A percentile compares a stretch with the other conserved stretches of the same genome.
Conservation (phyloP, 2,113 vertebrate genomes). For the Vidua macroura region DNA sequence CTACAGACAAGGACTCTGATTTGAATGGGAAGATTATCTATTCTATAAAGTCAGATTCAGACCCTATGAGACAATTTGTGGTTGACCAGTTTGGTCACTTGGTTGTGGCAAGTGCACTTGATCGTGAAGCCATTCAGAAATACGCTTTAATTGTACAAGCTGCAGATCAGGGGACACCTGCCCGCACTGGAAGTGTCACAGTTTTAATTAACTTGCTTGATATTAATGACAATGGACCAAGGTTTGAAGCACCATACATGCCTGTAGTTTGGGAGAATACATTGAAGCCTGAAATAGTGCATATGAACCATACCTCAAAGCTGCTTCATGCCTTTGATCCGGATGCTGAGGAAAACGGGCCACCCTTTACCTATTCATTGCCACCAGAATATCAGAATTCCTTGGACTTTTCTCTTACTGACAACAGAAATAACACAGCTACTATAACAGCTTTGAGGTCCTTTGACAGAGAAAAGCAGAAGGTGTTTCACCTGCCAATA, state of each 20-base stretch:
- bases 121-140: conserved; percentile 75
- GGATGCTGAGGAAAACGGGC: conserved; percentile 80
- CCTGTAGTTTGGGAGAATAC: conserved; percentile 86
- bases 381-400: conserved; percentile 74
- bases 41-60: conserved; percentile 79
- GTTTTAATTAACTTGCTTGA: conserved; percentile 82
- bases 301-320: conserved; percentile 80
- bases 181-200: conserved; percentile 77
- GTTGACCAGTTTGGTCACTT: conserved; percentile 79
- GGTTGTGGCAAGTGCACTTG: conserved; percentile 75
- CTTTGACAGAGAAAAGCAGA: conserved; percentile 86
- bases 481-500: conserved; percentile 81
- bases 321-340: conserved; percentile 78
- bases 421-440: conserved; percentile 84
- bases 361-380: conserved; percentile 81
- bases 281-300: conserved; percentile 75
- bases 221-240: conserved; percentile 87
- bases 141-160: conserved; percentile 82
- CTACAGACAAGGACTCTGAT: conserved; percentile 84
- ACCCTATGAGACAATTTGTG: conserved; percentile 77
- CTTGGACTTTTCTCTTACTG: conserved; percentile 83
- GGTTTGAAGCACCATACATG: conserved; percentile 80
- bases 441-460: conserved; percentile 81
- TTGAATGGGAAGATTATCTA: conserved; percentile 82
- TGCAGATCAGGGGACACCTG: conserved; percentile 79